Conservation (phyloP, 2,888 invertebrate species). For the Tuberolachnus salignus region DNA sequence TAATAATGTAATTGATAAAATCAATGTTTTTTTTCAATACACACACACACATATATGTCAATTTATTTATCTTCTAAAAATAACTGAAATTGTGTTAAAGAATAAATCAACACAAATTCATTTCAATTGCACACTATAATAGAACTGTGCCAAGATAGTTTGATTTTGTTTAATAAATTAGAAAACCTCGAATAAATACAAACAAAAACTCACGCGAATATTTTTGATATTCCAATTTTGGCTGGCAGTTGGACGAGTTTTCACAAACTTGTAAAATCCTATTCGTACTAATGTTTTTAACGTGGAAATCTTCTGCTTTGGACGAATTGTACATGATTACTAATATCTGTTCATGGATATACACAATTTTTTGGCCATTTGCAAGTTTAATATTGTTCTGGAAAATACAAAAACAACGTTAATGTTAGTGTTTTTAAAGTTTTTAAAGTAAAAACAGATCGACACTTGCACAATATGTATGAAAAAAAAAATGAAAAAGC, state of each 20-base stretch:
- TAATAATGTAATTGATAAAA: neutral
- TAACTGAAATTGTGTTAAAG: too few relatives aligned
- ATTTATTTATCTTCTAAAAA: too few relatives aligned
- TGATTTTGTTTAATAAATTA: neutral
- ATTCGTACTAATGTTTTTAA: constrained; percentile 39
- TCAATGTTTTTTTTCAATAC: neutral
- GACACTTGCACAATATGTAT: too few relatives aligned
- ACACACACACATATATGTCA: neutral
- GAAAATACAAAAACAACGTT: neutral
- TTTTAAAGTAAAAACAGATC: too few relatives aligned
- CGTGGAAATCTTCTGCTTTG: constrained; percentile 29
- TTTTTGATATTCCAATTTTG: constrained; percentile 43
- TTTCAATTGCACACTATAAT: neutral
- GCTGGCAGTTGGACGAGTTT: constrained; percentile 37
- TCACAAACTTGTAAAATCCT: constrained; percentile 41
- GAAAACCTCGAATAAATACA: neutral
- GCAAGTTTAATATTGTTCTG: constrained; percentile 16
- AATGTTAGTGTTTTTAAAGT: neutral
- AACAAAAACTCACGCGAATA: constrained; percentile 30
- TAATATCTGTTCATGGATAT: constrained; percentile 34
- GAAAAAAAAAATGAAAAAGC: too few relatives aligned
- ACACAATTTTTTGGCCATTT: constrained; percentile 12
- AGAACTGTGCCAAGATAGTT: neutral
- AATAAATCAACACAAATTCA: too few relatives aligned
- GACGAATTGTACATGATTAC: constrained; percentile 38